Base-by-base conservation (phyloP, 2,888 invertebrate species). In the Altica lythri region DNA sequence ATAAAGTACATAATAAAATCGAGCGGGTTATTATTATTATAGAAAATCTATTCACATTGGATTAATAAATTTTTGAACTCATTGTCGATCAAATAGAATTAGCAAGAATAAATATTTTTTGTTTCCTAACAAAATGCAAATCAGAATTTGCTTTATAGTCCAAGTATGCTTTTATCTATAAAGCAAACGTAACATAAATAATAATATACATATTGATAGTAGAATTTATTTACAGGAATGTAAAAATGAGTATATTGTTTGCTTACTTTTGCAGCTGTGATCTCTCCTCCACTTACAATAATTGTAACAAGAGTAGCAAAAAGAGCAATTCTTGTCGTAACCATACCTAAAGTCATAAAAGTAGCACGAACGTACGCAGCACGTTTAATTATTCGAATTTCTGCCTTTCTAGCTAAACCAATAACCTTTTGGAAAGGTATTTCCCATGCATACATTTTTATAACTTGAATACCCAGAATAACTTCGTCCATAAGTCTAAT, bases 401-500 rank as follows among this genome's bases (percentile, higher is more conserved):
- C 76, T 57, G 80, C 78, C 70, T 68, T 71, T 64, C 88, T 73
- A 0, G 86, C 81, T 2, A 79, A 71, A 32, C 78, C 79, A 2
- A 88, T 80, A 27, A 87, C 68, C 22, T 81, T 78, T 10, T 83
- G 81, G 68, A 89, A 89, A 0, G 87, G 85, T 55, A 80, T 83
- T 68, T 89, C 89, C 82, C 89, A 89, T 2, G 84, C 83, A 68
- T 85, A 89, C 85, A 86, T 85, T 74, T 88, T 87, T 60, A 87
- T 85, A 57, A 92, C 92, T 78, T 93, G 88, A 78, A 98, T 94
- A 42, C 95, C 96, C 53, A 84, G 84, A 57, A 97, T 89, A 64
- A 97, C 87, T 81, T 97, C 96, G 72, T 90, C 92, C 94, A 97
- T 96, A 35, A 95, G 81, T 45, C 92, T 84, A 30, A 97, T 90